Conservation (phyloP, 64 coral and sea anemone genomes). For the Porites australiensis region DNA sequence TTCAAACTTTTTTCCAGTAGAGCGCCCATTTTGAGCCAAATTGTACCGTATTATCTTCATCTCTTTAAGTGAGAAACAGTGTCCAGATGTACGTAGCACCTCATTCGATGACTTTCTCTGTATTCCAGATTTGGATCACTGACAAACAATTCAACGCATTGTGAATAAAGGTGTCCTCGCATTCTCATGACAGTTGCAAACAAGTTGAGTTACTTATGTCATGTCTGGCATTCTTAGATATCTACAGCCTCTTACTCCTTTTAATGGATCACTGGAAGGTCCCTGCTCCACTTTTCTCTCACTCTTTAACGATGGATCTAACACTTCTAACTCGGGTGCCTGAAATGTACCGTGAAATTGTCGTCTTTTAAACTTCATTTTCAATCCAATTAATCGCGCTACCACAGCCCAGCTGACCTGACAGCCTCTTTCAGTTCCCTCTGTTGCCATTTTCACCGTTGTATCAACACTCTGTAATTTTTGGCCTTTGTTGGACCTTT, state of each 20-base stretch:
- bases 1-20: too few relatives aligned
- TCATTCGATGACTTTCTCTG: too few relatives aligned
- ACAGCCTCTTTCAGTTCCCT: not conserved
- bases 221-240: not conserved
- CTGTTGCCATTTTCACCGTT: not conserved
- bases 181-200: too few relatives aligned
- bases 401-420: not conserved
- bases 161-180: too few relatives aligned
- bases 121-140: too few relatives aligned
- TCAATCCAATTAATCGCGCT: conserved; percentile 4
- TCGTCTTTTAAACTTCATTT: conserved; percentile 17
- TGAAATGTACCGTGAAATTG: conserved; percentile 5
- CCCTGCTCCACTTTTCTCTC: not conserved
- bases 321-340: conserved; percentile 20
- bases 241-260: not conserved
- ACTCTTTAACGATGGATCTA: not conserved
- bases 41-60: too few relatives aligned
- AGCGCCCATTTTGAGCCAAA: too few relatives aligned
- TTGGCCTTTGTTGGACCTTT: not conserved
- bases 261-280: not conserved
- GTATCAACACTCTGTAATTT: not conserved
- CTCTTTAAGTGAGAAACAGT: too few relatives aligned
- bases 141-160: too few relatives aligned
- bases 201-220: not conserved
- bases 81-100: too few relatives aligned